These are phyloP conservation scores for Chelmon rostratus DNA, from an alignment of 2,797 vertebrate species.

Conservation along the genomic window DNA sequence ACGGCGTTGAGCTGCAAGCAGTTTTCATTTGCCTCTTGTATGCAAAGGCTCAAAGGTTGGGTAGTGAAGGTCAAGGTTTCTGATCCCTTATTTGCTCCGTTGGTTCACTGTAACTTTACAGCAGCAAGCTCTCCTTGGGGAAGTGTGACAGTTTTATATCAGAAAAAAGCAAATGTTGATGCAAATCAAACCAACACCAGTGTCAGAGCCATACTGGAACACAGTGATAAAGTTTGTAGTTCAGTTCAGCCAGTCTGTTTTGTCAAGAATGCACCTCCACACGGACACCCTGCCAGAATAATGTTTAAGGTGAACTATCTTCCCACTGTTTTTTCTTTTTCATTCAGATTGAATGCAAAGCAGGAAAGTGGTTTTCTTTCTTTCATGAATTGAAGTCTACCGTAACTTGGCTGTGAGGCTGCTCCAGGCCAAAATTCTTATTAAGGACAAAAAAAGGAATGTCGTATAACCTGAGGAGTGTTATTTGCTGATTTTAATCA, in stretches of 20 bases:
- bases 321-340: too few species aligned
- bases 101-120: conserved; percentile 1
- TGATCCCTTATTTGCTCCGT: conserved; percentile 23
- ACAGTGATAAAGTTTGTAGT: background rate
- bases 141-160: conserved; percentile 25
- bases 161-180: conserved; percentile 9
- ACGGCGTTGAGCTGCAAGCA: background rate
- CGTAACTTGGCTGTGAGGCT: background rate
- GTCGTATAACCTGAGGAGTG: too few species aligned
- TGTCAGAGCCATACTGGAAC: background rate
- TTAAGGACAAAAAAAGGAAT: too few species aligned
- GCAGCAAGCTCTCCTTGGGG: conserved; percentile 6
- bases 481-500: too few species aligned
- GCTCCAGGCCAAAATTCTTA: background rate
- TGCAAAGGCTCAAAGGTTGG: background rate
- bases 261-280: background rate
- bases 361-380: too few species aligned
- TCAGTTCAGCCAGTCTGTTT: background rate
- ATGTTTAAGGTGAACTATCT: too few species aligned
- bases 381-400: too few species aligned
- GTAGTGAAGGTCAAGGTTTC: conserved; percentile 26
- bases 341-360: background rate
- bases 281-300: background rate
- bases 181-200: background rate
- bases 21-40: conserved; percentile 2